phyloP scores from a whole-genome alignment of 2,797 vertebrate genomes.

The Sebastes umbrosus region DNA sequence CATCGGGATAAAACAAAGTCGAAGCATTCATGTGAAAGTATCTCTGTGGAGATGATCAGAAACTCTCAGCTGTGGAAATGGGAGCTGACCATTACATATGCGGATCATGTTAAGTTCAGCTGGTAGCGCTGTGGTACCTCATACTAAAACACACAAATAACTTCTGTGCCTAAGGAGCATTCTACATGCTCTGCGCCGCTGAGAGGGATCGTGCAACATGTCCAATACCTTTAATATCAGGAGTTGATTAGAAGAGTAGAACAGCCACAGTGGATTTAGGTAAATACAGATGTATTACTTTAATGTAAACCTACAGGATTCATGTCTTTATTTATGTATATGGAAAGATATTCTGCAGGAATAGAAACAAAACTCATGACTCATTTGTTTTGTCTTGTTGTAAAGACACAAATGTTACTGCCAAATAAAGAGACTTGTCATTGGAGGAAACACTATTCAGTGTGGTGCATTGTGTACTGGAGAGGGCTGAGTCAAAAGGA shows the following conservation, averaged over 20 bases:
- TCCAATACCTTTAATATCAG: background rate
- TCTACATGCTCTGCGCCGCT: background rate
- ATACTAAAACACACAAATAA: constrained; percentile 32
- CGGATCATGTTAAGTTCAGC: constrained; percentile 33
- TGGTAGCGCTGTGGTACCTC: constrained; percentile 11
- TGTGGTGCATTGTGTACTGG: constrained; percentile 1
- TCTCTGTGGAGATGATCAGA: constrained; percentile 14
- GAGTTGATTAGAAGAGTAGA: background rate
- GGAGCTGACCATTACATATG: constrained; percentile 31
- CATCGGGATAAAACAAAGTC: background rate
- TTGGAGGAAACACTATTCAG: background rate
- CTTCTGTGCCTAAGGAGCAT: background rate
- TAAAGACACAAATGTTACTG: background rate
- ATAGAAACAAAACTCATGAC: background rate
- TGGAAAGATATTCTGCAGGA: background rate
- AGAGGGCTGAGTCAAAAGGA: constrained; percentile 22
- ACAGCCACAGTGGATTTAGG: background rate
- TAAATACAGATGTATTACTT: background rate
- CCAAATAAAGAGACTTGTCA: background rate
- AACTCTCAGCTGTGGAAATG: constrained; percentile 35
- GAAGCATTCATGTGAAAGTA: background rate
- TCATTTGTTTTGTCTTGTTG: background rate
- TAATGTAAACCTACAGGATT: background rate
- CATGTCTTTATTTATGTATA: too few species aligned
- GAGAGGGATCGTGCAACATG: background rate